Evolutionary conservation across 2,888 invertebrate genomes (phyloP).

Genomic region (Hypolimnas misippus): DNA sequence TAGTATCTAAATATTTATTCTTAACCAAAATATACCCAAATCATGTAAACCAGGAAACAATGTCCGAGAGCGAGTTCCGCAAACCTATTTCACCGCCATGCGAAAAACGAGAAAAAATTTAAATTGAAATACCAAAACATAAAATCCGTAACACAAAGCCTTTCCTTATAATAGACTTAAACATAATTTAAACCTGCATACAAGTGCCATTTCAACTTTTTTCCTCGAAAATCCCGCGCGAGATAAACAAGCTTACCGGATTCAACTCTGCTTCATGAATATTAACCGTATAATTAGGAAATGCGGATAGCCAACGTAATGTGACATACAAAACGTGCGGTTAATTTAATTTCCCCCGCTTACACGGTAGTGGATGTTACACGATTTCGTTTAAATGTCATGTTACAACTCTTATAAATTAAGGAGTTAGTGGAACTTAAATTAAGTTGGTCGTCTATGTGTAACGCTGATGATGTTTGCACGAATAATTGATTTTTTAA

Average conservation of each 20-base stretch:
- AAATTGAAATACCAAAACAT: not conserved
- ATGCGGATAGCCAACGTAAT: constrained; percentile 31
- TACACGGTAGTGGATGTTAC: constrained; percentile 14
- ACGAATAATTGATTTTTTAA: no score
- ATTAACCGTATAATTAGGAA: constrained; percentile 33
- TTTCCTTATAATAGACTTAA: constrained; percentile 1
- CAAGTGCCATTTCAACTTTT: constrained; percentile 15
- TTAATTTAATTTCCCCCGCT: constrained; percentile 24
- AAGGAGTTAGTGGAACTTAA: not conserved
- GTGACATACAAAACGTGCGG: constrained; percentile 30
- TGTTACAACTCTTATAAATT: not conserved
- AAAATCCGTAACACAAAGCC: not conserved
- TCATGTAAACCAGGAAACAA: no score
- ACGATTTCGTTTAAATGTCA: constrained; percentile 9
- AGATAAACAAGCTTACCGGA: constrained; percentile 29
- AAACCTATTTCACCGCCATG: not conserved
- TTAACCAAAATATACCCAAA: no score
- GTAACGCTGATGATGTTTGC: no score
- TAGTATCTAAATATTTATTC: no score
- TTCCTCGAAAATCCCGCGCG: constrained; percentile 21
- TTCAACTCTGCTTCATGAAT: constrained; percentile 26
- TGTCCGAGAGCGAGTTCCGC: no score
- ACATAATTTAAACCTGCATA: constrained; percentile 8
- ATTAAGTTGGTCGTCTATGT: no score
- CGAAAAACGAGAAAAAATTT: not conserved